Evolutionary conservation across 2,113 vertebrate genomes (phyloP).

Genomic region (Todiramphus chloris): DNA sequence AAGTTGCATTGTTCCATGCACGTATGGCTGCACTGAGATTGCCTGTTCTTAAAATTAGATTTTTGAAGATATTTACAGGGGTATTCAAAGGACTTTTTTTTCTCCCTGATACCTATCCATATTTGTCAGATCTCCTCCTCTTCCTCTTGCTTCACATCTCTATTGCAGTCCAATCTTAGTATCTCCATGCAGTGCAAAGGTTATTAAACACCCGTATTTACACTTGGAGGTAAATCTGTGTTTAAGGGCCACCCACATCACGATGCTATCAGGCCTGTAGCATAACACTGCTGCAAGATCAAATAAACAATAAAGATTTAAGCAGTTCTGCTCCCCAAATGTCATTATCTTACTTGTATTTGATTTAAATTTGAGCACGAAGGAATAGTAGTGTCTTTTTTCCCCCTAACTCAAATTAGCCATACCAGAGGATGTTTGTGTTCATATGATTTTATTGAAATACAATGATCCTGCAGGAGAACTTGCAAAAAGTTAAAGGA

Average conservation of each 20-base stretch:
- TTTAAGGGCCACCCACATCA: background rate
- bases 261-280: background rate
- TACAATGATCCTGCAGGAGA: background rate
- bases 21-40: background rate
- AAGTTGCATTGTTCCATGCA: background rate
- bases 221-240: background rate
- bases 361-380: background rate
- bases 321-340: background rate
- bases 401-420: background rate
- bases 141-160: background rate
- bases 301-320: background rate
- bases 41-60: background rate
- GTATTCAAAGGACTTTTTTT: background rate
- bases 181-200: background rate
- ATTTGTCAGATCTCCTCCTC: background rate
- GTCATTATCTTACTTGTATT: background rate
- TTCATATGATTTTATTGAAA: background rate
- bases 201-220: background rate
- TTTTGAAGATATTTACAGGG: background rate
- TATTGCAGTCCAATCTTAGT: background rate
- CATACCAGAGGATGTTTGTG: background rate
- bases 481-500: background rate
- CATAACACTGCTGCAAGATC: background rate
- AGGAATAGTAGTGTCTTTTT: background rate
- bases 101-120: background rate